Percentiles rank a stretch among this genome's conserved stretches.
These are phyloP conservation scores for Griposia aprilina DNA, from an alignment of 2,888 invertebrate species.

Conservation along the genomic window DNA sequence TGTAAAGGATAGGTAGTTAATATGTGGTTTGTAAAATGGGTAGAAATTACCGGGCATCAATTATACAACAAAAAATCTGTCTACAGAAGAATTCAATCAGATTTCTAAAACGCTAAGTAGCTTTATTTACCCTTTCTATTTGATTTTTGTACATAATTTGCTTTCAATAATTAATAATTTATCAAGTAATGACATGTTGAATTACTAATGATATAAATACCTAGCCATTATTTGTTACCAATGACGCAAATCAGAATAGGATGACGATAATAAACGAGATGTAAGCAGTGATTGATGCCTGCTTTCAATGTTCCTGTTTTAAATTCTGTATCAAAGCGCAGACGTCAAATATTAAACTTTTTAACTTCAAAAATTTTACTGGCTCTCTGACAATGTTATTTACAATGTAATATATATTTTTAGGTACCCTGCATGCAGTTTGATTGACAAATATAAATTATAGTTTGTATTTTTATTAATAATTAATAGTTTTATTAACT, in stretches of 20 bases:
- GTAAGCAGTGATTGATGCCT: too few species aligned
- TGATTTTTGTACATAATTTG: slow-evolving; percentile 16
- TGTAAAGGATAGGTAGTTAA: not conserved
- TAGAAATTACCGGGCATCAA: slow-evolving; percentile 48
- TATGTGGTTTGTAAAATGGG: not conserved
- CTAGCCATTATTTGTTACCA: slow-evolving; percentile 23
- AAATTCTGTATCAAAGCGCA: not conserved
- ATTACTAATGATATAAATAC: slow-evolving; percentile 23
- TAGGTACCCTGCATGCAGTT: not conserved
- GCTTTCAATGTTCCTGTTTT: not conserved
- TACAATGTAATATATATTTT: not conserved
- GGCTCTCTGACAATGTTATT: not conserved
- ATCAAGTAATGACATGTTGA: slow-evolving; percentile 12
- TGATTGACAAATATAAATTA: not conserved
- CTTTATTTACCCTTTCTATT: slow-evolving; percentile 11
- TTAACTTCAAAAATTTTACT: not conserved
- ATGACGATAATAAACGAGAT: slow-evolving; percentile 10
- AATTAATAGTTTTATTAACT: not conserved
- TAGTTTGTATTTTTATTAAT: slow-evolving; percentile 3
- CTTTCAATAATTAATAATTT: slow-evolving; percentile 32
- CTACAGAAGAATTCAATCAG: not conserved
- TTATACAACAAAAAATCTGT: slow-evolving; percentile 20
- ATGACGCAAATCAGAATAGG: slow-evolving; percentile 29
- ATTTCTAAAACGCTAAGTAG: slow-evolving; percentile 7
- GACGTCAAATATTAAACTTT: not conserved